These are phyloP conservation scores for Periplaneta americana DNA, from an alignment of 1,140 invertebrate species.

Conservation along the genomic window DNA sequence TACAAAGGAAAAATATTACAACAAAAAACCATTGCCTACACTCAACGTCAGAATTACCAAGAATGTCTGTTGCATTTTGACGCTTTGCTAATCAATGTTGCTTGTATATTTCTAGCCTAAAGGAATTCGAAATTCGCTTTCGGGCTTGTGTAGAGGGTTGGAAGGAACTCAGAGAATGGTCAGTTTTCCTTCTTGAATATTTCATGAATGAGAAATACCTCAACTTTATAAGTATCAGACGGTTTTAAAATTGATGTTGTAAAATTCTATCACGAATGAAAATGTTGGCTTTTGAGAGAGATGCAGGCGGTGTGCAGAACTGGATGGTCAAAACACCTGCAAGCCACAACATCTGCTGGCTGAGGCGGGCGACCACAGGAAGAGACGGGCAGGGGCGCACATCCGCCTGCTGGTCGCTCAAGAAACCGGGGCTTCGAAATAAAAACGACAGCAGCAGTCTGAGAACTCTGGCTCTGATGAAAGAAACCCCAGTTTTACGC, in stretches of 20 bases:
- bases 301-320: neutral
- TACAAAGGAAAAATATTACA: too few relatives aligned
- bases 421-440: neutral
- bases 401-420: neutral
- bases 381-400: neutral
- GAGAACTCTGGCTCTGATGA: too few relatives aligned
- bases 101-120: too few relatives aligned
- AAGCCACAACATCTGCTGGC: neutral
- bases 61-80: too few relatives aligned
- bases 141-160: too few relatives aligned
- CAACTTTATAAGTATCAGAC: too few relatives aligned
- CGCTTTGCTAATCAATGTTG: too few relatives aligned
- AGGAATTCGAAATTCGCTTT: too few relatives aligned
- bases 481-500: too few relatives aligned
- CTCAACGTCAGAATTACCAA: too few relatives aligned
- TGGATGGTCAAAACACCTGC: neutral
- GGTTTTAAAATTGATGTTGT: neutral
- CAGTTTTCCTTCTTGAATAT: neutral
- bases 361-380: neutral
- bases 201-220: neutral
- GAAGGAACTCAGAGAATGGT: neutral
- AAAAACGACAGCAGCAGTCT: neutral
- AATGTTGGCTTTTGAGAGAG: neutral
- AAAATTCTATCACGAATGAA: neutral
- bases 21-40: too few relatives aligned